Conservation (phyloP, 1,140 invertebrate species). For the Drosophila neocordata region DNA sequence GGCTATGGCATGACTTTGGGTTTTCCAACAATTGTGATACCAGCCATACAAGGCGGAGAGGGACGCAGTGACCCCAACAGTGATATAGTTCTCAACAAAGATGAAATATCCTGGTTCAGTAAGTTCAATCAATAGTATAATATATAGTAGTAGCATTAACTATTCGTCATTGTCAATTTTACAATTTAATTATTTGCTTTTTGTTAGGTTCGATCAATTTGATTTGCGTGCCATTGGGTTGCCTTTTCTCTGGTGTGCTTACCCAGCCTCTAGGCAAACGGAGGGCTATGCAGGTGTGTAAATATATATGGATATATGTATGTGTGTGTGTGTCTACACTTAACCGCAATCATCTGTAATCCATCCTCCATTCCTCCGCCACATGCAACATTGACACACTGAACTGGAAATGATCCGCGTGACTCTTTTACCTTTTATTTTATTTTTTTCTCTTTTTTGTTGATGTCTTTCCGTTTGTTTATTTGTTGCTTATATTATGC, state of each 20-base stretch:
- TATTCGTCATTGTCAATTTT: neutral
- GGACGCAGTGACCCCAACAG: conserved; percentile 81
- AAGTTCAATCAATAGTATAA: conserved; percentile 62
- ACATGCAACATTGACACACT: conserved; percentile 62
- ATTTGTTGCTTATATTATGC: conserved; percentile 28
- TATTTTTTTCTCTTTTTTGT: conserved; percentile 7
- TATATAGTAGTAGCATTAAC: too few relatives aligned
- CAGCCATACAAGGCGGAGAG: conserved; percentile 85
- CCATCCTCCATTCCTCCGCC: conserved; percentile 22
- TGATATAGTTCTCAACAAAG: conserved; percentile 84
- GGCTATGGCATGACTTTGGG: conserved; percentile 90
- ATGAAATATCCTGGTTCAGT: conserved; percentile 91
- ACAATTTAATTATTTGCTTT: neutral
- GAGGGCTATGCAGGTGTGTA: conserved; percentile 87
- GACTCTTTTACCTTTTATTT: conserved; percentile 37
- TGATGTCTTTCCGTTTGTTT: neutral
- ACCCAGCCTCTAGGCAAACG: conserved; percentile 88
- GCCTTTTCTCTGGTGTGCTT: conserved; percentile 87
- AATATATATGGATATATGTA: neutral
- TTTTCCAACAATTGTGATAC: conserved; percentile 90
- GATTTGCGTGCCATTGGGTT: conserved; percentile 90
- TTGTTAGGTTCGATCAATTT: conserved; percentile 89
- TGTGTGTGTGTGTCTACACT: conserved; percentile 1
- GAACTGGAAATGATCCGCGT: conserved; percentile 50
- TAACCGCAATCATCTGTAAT: conserved; percentile 47